Percentiles rank a stretch among this genome's conserved stretches.
Evolutionary conservation across 2,888 invertebrate species (phyloP).

Genomic region (Dryobotodes eremita): DNA sequence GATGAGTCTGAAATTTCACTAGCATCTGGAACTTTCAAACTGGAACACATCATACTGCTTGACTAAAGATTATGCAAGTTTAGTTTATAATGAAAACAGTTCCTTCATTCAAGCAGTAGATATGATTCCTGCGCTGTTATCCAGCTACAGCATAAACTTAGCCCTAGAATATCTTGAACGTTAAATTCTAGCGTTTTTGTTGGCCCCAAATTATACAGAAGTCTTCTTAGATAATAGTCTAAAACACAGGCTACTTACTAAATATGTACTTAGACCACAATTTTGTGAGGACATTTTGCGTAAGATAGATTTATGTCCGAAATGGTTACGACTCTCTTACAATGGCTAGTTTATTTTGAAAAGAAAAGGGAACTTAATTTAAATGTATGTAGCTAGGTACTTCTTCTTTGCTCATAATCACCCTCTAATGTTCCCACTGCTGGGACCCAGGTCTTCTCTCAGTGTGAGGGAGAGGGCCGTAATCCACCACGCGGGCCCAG

Average conservation of each 20-base stretch:
- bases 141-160: background rate
- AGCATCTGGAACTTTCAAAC: background rate
- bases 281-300: slow-evolving; percentile 10
- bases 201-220: background rate
- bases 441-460: too few relatives aligned
- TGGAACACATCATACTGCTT: background rate
- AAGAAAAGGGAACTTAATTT: background rate
- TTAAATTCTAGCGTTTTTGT: background rate
- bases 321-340: slow-evolving; percentile 10
- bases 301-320: slow-evolving; percentile 27
- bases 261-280: slow-evolving; percentile 12
- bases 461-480: too few relatives aligned
- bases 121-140: background rate
- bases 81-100: slow-evolving; percentile 6
- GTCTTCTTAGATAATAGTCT: slow-evolving; percentile 2
- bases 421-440: too few relatives aligned
- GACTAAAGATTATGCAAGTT: background rate
- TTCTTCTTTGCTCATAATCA: background rate
- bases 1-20: background rate
- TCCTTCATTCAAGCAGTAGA: background rate
- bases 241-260: slow-evolving; percentile 8
- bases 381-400: background rate
- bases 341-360: background rate
- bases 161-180: too few relatives aligned
- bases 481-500: too few relatives aligned